These are phyloP conservation scores for Phengaris arion DNA, from an alignment of 2,888 invertebrate species.

Conservation along the genomic window DNA sequence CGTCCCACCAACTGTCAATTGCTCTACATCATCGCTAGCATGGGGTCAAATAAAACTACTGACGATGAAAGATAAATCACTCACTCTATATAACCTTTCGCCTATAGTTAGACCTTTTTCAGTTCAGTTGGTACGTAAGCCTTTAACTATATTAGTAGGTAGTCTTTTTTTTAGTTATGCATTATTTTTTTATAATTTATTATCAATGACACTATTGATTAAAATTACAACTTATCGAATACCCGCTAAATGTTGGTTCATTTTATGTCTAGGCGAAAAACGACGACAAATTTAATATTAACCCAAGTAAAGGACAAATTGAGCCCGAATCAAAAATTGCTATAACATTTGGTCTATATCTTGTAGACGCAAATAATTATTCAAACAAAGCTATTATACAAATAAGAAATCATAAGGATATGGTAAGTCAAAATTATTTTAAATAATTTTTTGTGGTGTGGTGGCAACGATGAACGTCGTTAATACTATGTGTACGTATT, in stretches of 20 bases:
- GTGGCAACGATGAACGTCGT: too few relatives aligned
- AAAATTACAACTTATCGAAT: too few relatives aligned
- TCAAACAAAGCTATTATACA: conserved; percentile 68
- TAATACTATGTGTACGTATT: neutral
- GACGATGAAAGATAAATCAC: conserved; percentile 62
- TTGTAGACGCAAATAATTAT: conserved; percentile 64
- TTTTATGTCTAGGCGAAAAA: conserved; percentile 54
- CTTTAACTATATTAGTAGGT: neutral
- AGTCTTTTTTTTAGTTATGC: neutral
- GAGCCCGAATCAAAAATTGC: conserved; percentile 64
- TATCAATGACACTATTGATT: neutral
- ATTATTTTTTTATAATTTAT: neutral
- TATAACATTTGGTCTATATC: conserved; percentile 54
- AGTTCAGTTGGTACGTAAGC: conserved; percentile 67
- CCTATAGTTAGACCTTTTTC: conserved; percentile 82
- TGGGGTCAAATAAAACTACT: conserved; percentile 83
- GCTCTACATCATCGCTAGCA: conserved; percentile 78
- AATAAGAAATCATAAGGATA: conserved; percentile 69
- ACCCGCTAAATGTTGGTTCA: neutral
- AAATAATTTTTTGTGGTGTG: too few relatives aligned
- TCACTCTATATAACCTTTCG: conserved; percentile 83
- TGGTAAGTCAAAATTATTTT: conserved; percentile 51
- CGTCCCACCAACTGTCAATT: conserved; percentile 84
- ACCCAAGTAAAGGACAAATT: conserved; percentile 59
- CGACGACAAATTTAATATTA: conserved; percentile 64